A percentile compares a stretch with the other conserved stretches of the same genome.
phyloP scores from a whole-genome alignment of 2,113 vertebrate species.

The Myodes glareolus region DNA sequence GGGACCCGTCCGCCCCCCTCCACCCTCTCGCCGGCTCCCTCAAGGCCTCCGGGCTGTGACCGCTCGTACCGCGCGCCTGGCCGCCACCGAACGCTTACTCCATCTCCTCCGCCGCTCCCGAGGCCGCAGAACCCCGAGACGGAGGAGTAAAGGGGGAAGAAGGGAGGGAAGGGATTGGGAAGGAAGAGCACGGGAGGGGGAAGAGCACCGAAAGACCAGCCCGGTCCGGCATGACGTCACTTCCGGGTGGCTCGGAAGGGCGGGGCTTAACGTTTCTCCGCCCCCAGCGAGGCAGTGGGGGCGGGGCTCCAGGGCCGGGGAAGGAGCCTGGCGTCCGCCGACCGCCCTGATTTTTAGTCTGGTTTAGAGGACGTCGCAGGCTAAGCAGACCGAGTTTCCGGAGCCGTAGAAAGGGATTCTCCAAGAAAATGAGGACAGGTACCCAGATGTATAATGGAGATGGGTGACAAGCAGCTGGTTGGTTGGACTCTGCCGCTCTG shows the following conservation, averaged over 20 bases:
- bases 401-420: not conserved
- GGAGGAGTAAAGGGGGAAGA: conserved; percentile 37
- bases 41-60: conserved; percentile 15
- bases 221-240: conserved; percentile 58
- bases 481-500: not conserved
- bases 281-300: not conserved
- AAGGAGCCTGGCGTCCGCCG: accelerated
- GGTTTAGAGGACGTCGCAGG: conserved; percentile 42
- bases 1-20: not conserved
- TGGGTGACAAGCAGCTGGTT: accelerated
- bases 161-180: conserved; percentile 35
- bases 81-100: not conserved
- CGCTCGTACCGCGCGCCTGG: conserved; percentile 68
- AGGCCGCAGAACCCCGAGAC: conserved; percentile 49
- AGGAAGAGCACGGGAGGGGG: conserved; percentile 44
- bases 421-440: not conserved
- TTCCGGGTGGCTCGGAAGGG: not conserved
- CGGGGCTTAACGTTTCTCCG: accelerated
- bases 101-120: not conserved
- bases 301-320: not conserved
- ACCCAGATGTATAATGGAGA: not conserved
- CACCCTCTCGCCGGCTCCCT: not conserved
- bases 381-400: not conserved
- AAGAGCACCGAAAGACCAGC: conserved; percentile 32
- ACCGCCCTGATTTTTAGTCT: conserved; percentile 75